Base-by-base conservation (phyloP, 2,888 invertebrate genomes). In the Spodoptera exigua region DNA sequence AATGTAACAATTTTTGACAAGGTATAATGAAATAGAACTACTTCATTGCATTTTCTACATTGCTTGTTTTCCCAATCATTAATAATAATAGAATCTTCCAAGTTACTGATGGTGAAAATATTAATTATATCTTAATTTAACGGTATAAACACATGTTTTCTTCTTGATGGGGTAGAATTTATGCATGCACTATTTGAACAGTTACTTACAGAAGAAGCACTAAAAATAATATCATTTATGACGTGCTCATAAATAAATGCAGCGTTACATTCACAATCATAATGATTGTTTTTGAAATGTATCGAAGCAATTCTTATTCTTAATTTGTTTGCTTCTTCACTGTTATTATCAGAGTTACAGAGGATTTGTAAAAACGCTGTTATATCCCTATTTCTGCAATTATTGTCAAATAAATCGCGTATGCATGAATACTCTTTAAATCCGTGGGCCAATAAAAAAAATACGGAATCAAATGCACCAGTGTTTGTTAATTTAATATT, bases 321-420 rank as follows among this genome's bases (percentile, higher is more conserved):
- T 53, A 62, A 53, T 63, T 32, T 63, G 62, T 63, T 63, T 59
- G 63, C 46, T 49, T 63, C 54, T 54, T 54, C 63, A 60, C 48
- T 48, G 58, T 58, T 59, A 53, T 44, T 62, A 60, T 63, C 62
- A 62, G 62, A 58, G 47, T 58, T 44, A 48, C 58, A 58, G 41
- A 62, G 46, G 58, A 62, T 58, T 58, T 62, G 51, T 62, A 62
- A 62, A 62, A 63, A 63, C 59, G 62, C 62, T 55, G 63, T 63
- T 63, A 63, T 60, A 63, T 63, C 60, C 32, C 32, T 63, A 60
- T 63, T 63, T 49, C 60, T 63, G 54, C 41, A 37, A 63, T 63
- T 54, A 61, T 58, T 61, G 60, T 63, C 60, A 63, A 63, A 60
- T 60, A 63, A 49, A 60, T 63, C 41, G 54, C 41, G 60, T 63